phyloP scores from a whole-genome alignment of 2,113 vertebrate species.

The Hyla sarda region DNA sequence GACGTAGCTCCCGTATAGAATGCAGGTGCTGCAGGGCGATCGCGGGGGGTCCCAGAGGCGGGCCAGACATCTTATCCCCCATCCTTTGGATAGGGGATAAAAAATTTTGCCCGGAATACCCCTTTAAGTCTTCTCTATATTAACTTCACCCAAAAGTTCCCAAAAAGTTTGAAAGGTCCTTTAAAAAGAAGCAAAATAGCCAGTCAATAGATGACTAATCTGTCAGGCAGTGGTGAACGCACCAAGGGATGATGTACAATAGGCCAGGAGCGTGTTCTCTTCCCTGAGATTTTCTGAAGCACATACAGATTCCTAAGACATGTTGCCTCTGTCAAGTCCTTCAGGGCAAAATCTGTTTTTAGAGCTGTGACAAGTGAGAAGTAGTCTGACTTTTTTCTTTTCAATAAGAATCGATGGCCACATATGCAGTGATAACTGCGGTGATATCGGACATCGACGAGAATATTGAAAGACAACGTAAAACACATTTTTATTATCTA shows the following conservation, averaged over 20 bases:
- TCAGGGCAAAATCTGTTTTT: neutral
- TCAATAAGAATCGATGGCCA: neutral
- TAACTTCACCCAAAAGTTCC: neutral
- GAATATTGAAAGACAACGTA: neutral
- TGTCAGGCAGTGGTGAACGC: neutral
- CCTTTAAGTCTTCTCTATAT: neutral
- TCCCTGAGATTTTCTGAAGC: conserved; percentile 3
- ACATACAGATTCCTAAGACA: conserved; percentile 7
- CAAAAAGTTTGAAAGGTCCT: neutral
- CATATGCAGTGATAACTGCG: neutral
- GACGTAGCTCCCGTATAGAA: too few species aligned
- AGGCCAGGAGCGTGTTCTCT: conserved; percentile 15
- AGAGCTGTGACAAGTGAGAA: neutral
- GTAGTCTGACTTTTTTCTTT: neutral
- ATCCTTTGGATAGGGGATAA: too few species aligned
- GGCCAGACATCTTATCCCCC: too few species aligned
- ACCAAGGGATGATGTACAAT: neutral
- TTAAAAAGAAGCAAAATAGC: neutral
- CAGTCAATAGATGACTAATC: neutral
- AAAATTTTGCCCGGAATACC: too few species aligned
- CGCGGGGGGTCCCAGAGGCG: too few species aligned
- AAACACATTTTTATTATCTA: too few species aligned
- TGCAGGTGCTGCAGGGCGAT: too few species aligned
- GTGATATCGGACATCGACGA: neutral
- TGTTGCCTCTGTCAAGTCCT: conserved; percentile 2